Conservation (phyloP, 2,888 invertebrate species). For the Microplitis deprimator region DNA sequence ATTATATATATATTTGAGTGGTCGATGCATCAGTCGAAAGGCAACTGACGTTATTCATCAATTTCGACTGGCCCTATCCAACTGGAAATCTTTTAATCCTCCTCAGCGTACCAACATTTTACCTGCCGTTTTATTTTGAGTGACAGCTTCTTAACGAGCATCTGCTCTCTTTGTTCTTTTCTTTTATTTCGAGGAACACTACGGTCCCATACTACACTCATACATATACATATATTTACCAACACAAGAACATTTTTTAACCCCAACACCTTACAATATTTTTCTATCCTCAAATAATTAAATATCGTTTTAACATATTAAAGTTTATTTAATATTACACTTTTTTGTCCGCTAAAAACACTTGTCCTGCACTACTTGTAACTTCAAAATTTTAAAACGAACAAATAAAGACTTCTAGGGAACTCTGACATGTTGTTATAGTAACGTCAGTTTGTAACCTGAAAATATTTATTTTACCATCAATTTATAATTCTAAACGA, state of each 20-base stretch:
- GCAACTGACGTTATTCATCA: constrained; percentile 53
- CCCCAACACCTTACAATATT: background rate
- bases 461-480: background rate
- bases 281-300: background rate
- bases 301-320: background rate
- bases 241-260: background rate
- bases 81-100: constrained; percentile 60
- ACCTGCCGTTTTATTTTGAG: constrained; percentile 54
- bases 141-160: constrained; percentile 70
- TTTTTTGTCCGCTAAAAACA: background rate
- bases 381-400: background rate
- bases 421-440: background rate
- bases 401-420: background rate
- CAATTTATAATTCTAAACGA: constrained; percentile 47
- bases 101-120: constrained; percentile 45
- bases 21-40: constrained; percentile 1
- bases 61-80: constrained; percentile 57
- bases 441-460: background rate
- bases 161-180: constrained; percentile 52
- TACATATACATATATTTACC: constrained; percentile 21
- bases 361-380: background rate
- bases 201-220: constrained; percentile 17
- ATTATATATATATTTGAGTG: background rate
- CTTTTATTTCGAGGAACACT: background rate
- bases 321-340: background rate